These are phyloP conservation scores for Scaptomyza reducta DNA, from an alignment of 2,888 invertebrate species.

Conservation along the genomic window DNA sequence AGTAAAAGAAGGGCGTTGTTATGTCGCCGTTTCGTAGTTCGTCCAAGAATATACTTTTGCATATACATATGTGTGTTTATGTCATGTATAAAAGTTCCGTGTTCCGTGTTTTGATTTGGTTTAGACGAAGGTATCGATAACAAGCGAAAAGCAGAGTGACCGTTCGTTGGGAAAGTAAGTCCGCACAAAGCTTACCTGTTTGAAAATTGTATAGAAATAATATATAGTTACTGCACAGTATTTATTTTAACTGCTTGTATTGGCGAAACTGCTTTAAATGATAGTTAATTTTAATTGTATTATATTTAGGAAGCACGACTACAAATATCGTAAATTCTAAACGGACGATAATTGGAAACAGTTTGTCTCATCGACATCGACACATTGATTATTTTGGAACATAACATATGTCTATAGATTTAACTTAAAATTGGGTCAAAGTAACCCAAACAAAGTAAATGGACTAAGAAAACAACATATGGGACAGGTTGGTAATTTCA, in stretches of 20 bases:
- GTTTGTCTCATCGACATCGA: no score
- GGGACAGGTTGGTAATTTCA: conserved; percentile 35
- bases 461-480: not conserved
- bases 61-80: not conserved
- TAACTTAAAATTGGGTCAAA: no score
- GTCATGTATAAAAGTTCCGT: not conserved
- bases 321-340: no score
- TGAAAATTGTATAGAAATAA: not conserved
- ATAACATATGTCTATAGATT: no score
- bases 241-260: not conserved
- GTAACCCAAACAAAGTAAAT: no score
- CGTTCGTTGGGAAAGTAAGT: not conserved
- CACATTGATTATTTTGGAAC: no score
- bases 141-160: conserved; percentile 1
- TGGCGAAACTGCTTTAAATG: not conserved
- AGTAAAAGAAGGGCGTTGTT: conserved; percentile 35
- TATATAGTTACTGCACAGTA: not conserved
- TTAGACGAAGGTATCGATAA: conserved; percentile 25
- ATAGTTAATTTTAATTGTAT: no score
- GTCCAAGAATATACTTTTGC: conserved; percentile 17
- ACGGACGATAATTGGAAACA: no score
- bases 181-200: not conserved
- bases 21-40: conserved; percentile 13
- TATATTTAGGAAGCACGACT: no score
- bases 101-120: conserved; percentile 8